phyloP scores from a whole-genome alignment of 2,797 vertebrate species.

The Artibeus jamaicensis region DNA sequence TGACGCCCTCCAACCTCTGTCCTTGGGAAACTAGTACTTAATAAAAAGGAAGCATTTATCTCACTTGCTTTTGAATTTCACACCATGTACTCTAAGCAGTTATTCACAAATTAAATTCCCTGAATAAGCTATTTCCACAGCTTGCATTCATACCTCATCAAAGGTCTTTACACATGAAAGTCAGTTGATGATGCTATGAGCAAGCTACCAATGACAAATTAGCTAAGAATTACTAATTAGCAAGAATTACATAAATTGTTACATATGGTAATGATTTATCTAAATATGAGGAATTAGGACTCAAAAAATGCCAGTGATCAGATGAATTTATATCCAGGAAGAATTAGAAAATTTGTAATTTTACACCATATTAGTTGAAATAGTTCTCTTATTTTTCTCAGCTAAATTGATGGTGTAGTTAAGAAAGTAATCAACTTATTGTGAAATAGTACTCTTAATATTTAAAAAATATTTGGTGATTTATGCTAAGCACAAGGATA shows the following conservation, averaged over 20 bases:
- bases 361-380: background rate
- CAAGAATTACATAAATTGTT: too few relatives aligned
- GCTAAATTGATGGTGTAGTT: background rate
- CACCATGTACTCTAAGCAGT: background rate
- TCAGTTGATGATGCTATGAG: background rate
- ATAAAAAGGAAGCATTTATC: background rate
- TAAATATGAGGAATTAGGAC: background rate
- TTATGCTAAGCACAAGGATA: background rate
- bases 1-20: background rate
- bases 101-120: background rate
- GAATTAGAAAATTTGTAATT: background rate
- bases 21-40: background rate
- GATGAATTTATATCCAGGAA: background rate
- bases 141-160: background rate
- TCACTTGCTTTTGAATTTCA: conserved; percentile 24
- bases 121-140: background rate
- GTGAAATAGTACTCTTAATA: background rate
- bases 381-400: background rate
- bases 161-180: background rate
- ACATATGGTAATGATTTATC: background rate
- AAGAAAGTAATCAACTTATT: background rate
- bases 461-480: background rate
- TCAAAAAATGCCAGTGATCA: background rate
- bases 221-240: background rate
- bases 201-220: background rate